Evolutionary conservation across 2,888 invertebrate genomes (phyloP).

Genomic region (Drosophila peninsularis): DNA sequence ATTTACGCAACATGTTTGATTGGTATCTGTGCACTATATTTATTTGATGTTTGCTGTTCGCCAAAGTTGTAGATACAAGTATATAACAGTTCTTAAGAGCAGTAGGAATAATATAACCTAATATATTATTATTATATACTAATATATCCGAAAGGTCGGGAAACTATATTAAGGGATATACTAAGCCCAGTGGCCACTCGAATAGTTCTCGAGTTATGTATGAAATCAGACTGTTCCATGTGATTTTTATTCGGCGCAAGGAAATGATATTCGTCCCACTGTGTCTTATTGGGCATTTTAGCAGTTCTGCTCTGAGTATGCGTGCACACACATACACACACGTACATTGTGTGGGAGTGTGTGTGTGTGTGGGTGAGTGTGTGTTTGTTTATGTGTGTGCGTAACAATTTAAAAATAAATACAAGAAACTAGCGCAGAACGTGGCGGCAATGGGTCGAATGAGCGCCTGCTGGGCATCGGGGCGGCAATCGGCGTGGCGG

Average conservation of each 20-base stretch:
- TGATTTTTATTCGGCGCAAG: neutral
- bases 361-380: conserved; percentile 22
- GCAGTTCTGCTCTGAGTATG: conserved; percentile 31
- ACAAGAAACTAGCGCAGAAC: conserved; percentile 77
- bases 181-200: too few relatives aligned
- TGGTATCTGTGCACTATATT: too few relatives aligned
- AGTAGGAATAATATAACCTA: too few relatives aligned
- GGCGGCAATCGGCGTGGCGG: conserved; percentile 10
- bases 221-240: neutral
- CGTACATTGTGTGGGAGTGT: conserved; percentile 8
- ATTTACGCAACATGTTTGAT: too few relatives aligned
- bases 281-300: conserved; percentile 53
- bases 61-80: too few relatives aligned
- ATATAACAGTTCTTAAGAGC: too few relatives aligned
- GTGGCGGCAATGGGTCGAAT: conserved; percentile 51
- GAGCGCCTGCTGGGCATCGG: conserved; percentile 25
- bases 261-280: neutral
- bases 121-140: too few relatives aligned
- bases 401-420: conserved; percentile 79
- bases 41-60: too few relatives aligned
- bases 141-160: too few relatives aligned
- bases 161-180: too few relatives aligned
- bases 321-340: neutral
- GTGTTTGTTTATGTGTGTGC: conserved; percentile 48
- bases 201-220: neutral